phyloP scores from a whole-genome alignment of 2,113 vertebrate genomes.

The Conger conger region DNA sequence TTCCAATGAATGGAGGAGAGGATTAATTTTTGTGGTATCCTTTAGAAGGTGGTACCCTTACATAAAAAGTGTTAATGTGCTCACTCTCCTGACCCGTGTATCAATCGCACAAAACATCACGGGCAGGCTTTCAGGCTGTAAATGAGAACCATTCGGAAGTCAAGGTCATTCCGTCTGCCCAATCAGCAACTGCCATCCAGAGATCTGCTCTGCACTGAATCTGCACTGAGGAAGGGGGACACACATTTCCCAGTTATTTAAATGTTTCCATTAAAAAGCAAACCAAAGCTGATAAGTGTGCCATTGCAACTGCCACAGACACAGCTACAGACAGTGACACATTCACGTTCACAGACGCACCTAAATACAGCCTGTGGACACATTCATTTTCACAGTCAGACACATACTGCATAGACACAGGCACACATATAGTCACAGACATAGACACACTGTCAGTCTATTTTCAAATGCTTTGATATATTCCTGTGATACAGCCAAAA shows the following conservation, averaged over 20 bases:
- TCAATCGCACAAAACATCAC: not conserved
- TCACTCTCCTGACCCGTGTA: not conserved
- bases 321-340: not conserved
- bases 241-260: not conserved
- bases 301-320: not conserved
- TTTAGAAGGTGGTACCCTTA: not conserved
- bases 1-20: not conserved
- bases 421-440: constrained; percentile 37
- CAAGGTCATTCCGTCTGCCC: not conserved
- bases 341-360: not conserved
- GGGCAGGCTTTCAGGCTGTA: not conserved
- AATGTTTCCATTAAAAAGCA: not conserved
- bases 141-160: not conserved
- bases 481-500: too few species aligned
- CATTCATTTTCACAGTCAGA: not conserved
- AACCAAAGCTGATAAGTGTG: not conserved
- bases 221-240: not conserved
- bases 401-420: not conserved
- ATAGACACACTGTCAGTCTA: constrained; percentile 25
- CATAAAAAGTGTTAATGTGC: not conserved
- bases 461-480: too few species aligned
- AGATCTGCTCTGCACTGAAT: not conserved
- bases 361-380: constrained; percentile 2
- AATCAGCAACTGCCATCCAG: not conserved
- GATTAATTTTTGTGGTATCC: not conserved